phyloP scores from a whole-genome alignment of 64 coral and sea anemone genomes.

The Dendrophyllia cribrosa region DNA sequence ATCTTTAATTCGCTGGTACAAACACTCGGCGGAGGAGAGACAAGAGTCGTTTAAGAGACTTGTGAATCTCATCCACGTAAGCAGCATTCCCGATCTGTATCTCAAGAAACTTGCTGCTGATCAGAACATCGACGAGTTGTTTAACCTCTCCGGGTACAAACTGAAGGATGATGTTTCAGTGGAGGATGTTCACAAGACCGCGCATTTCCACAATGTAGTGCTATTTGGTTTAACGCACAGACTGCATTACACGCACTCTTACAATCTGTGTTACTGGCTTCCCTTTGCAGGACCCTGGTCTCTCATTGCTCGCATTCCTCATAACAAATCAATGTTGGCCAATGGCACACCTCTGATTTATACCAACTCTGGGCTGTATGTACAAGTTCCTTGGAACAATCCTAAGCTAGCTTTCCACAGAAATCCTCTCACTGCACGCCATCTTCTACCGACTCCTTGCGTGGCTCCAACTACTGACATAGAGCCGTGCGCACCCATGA shows the following conservation, averaged over 20 bases:
- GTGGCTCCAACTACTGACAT: conserved; percentile 36
- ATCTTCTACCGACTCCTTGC: conserved; percentile 17
- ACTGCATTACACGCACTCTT: conserved; percentile 39
- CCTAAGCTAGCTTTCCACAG: conserved; percentile 42
- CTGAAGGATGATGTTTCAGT: conserved; percentile 24
- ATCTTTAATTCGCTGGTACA: conserved; percentile 55
- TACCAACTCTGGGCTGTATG: conserved; percentile 34
- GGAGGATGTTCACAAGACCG: conserved; percentile 6
- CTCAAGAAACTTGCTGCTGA: conserved; percentile 17
- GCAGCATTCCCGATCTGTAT: conserved; percentile 29
- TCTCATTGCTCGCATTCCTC: conserved; percentile 43
- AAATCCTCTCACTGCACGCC: conserved; percentile 34
- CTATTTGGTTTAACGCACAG: conserved; percentile 41
- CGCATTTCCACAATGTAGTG: conserved; percentile 31
- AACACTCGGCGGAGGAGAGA: neutral
- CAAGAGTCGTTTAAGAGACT: conserved; percentile 26
- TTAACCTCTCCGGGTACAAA: neutral
- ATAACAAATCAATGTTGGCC: conserved; percentile 46
- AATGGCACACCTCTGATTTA: conserved; percentile 36
- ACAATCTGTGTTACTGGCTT: conserved; percentile 48
- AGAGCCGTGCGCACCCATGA: conserved; percentile 35
- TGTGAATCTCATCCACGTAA: conserved; percentile 40
- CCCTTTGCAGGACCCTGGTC: conserved; percentile 43
- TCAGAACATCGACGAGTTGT: conserved; percentile 1
- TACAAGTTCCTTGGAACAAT: conserved; percentile 49